phyloP scores from a whole-genome alignment of 2,797 vertebrate genomes.

The Acridotheres tristis region DNA sequence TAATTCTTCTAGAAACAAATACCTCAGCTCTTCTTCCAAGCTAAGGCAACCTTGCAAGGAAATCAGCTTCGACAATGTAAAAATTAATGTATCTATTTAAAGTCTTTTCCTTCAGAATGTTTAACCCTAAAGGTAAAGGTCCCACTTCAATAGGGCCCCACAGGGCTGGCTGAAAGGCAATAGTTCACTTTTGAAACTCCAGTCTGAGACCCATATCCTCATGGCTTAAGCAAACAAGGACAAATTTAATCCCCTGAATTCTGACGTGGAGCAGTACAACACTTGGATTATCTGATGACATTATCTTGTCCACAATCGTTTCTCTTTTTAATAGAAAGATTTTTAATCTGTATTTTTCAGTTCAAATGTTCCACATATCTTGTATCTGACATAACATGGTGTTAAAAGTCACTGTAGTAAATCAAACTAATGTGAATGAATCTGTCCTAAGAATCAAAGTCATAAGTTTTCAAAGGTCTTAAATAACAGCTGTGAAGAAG shows the following conservation, averaged over 20 bases:
- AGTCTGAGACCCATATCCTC: not conserved
- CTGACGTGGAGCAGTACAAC: not conserved
- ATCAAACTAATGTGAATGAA: not conserved
- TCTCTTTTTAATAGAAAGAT: not conserved
- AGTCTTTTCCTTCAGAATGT: not conserved
- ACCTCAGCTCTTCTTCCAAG: not conserved
- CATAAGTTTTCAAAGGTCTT: not conserved
- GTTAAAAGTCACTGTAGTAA: not conserved
- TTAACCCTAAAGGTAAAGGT: not conserved
- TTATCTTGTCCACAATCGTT: not conserved
- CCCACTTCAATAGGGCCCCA: not conserved
- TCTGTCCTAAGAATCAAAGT: not conserved
- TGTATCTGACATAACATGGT: not conserved
- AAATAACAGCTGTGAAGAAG: not conserved
- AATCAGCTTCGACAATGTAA: not conserved
- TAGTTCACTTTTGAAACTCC: not conserved
- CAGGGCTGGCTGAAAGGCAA: not conserved
- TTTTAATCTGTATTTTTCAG: not conserved
- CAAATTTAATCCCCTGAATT: not conserved
- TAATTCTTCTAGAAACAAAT: not conserved
- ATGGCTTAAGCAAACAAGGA: not conserved
- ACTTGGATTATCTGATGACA: not conserved
- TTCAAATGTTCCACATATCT: not conserved
- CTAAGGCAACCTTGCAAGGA: not conserved
- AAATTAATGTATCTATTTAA: not conserved